Conservation (phyloP, 2,797 vertebrate genomes). For the Oryzias sinensis region DNA sequence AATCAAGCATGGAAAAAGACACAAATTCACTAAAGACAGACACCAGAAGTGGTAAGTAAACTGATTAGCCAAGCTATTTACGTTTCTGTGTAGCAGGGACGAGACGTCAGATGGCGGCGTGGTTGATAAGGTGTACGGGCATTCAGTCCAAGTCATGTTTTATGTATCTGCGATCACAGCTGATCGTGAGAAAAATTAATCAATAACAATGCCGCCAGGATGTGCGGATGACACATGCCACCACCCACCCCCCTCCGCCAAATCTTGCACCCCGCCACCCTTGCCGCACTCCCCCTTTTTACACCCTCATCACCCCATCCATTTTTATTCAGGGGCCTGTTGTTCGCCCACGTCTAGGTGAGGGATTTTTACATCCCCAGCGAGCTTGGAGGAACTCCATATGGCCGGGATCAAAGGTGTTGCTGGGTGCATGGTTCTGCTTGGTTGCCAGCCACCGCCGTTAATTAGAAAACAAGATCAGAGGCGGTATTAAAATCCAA, state of each 20-base stretch:
- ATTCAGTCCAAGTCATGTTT: conserved; percentile 77
- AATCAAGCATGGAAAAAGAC: conserved; percentile 69
- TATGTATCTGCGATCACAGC: conserved; percentile 81
- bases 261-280: conserved; percentile 10
- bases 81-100: conserved; percentile 76
- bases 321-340: conserved; percentile 74
- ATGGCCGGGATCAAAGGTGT: conserved; percentile 87
- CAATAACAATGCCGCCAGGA: conserved; percentile 75
- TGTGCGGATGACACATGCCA: conserved; percentile 68
- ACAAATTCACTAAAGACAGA: conserved; percentile 73
- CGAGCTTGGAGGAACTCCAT: conserved; percentile 84
- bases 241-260: conserved; percentile 49
- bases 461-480: conserved; percentile 89
- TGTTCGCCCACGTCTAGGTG: conserved; percentile 78
- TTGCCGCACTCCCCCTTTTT: conserved; percentile 41
- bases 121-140: conserved; percentile 74
- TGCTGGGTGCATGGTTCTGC: conserved; percentile 83
- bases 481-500: conserved; percentile 88
- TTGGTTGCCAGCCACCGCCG: conserved; percentile 84
- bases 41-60: conserved; percentile 77
- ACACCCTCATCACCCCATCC: conserved; percentile 62
- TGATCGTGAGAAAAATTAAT: conserved; percentile 81
- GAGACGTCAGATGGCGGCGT: conserved; percentile 58
- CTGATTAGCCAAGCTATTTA: conserved; percentile 82
- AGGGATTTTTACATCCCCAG: conserved; percentile 79